A percentile compares a stretch with the other conserved stretches of the same genome.
These are phyloP conservation scores for Tetramorium parvispinum DNA, from an alignment of 1,140 invertebrate genomes.

Conservation along the genomic window DNA sequence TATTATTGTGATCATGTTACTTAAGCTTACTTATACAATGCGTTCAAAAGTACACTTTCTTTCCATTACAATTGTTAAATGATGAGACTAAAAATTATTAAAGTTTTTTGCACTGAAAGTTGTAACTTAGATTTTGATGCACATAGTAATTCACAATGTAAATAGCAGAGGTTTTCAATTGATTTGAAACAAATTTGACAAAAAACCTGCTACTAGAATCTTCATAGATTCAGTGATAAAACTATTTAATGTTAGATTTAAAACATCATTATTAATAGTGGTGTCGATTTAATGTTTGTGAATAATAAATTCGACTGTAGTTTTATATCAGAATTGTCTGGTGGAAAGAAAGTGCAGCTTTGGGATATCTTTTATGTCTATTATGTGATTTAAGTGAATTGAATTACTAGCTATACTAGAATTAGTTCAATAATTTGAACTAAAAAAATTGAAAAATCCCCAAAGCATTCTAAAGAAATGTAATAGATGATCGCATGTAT, in stretches of 20 bases:
- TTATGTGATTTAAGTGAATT: slow-evolving; percentile 18
- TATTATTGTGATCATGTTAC: slow-evolving; percentile 31
- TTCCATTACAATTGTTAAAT: not conserved
- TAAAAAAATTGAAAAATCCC: not conserved
- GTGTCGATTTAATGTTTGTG: not conserved
- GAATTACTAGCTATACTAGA: slow-evolving; percentile 7
- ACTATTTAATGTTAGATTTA: not conserved
- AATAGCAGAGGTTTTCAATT: not conserved
- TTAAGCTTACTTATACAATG: slow-evolving; percentile 31
- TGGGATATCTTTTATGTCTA: not conserved
- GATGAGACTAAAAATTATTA: not conserved
- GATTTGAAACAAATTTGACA: slow-evolving; percentile 4
- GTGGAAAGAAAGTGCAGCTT: not conserved
- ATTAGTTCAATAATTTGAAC: not conserved
- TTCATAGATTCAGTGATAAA: slow-evolving; percentile 1
- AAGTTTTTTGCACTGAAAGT: not conserved
- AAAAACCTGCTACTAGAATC: not conserved
- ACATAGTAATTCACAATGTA: not conserved
- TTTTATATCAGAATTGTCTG: not conserved
- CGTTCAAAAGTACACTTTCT: not conserved
- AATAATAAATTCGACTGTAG: not conserved
- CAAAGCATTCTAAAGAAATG: not conserved
- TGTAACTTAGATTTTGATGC: not conserved
- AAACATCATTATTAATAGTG: not conserved
- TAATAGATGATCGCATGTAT: not conserved